These are phyloP conservation scores for Coelogynopora nodosa DNA, from an alignment of 2,888 invertebrate species.

Conservation along the genomic window DNA sequence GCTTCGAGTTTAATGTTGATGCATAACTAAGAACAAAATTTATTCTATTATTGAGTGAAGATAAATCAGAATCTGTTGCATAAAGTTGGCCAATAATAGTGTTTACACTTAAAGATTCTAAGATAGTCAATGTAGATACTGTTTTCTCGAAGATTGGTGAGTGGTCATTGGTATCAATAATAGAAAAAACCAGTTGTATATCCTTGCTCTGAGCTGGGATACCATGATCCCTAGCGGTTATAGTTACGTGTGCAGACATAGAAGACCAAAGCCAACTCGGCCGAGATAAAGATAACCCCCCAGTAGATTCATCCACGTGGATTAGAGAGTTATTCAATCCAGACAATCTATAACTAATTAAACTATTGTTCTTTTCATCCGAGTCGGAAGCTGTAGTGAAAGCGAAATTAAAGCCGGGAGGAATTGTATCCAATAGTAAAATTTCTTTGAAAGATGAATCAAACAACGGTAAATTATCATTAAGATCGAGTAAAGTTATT, in stretches of 20 bases:
- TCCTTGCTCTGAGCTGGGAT: neutral
- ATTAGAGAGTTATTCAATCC: neutral
- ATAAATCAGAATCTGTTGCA: neutral
- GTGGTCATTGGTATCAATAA: neutral
- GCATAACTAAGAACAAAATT: neutral
- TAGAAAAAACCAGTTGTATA: neutral
- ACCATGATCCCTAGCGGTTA: neutral
- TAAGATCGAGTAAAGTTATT: constrained; percentile 74
- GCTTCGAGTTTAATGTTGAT: constrained; percentile 64
- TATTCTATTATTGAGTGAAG: constrained; percentile 64
- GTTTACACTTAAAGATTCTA: constrained; percentile 9
- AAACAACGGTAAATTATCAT: constrained; percentile 90
- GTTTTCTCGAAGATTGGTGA: neutral
- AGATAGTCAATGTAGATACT: neutral
- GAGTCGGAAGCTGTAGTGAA: constrained; percentile 53
- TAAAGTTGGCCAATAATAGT: neutral
- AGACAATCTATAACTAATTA: neutral
- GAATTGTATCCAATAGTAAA: constrained; percentile 80
- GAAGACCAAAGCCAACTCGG: neutral
- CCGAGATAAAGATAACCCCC: neutral
- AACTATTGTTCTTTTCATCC: constrained; percentile 52
- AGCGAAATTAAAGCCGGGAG: constrained; percentile 74
- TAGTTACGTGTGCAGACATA: neutral
- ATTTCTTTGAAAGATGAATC: constrained; percentile 86
- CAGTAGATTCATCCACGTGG: neutral